A percentile compares a stretch with the other conserved stretches of the same genome.
phyloP scores from a whole-genome alignment of 37 sponge, comb jelly and placozoan genomes.

The Cladorhizidae sp. region DNA sequence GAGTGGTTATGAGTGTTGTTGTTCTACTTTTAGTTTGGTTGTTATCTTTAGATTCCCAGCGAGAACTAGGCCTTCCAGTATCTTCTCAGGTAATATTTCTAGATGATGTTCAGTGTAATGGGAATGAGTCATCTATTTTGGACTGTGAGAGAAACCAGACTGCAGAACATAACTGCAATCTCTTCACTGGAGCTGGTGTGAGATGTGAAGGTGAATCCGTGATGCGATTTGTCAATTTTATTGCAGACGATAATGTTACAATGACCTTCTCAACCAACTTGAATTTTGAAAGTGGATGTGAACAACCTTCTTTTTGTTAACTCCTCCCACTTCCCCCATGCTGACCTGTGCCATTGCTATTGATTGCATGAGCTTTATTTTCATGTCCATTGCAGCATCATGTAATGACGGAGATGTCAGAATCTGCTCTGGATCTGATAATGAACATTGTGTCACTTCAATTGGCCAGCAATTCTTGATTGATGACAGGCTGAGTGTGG shows the following conservation, averaged over 20 bases:
- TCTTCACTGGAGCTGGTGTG: constrained; percentile 37
- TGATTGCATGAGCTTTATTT: background rate
- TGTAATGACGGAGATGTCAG: constrained; percentile 32
- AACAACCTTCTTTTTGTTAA: too few species aligned
- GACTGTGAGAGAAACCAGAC: constrained; percentile 9
- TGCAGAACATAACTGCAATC: constrained; percentile 30
- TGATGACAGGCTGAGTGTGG: constrained; percentile 30
- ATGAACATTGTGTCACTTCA: background rate
- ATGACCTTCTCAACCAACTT: too few species aligned
- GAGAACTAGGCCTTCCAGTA: background rate
- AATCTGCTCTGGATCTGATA: background rate
- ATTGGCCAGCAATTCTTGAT: constrained; percentile 1
- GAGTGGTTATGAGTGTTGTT: background rate
- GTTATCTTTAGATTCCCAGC: background rate
- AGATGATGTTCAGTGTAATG: constrained; percentile 47
- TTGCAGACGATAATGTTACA: too few species aligned
- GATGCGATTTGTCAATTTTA: background rate
- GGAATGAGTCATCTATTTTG: constrained; percentile 36
- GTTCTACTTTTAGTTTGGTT: background rate
- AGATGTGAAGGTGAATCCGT: constrained; percentile 22
- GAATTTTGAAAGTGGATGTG: too few species aligned
- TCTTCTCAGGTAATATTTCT: constrained; percentile 25
- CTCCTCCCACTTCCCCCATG: too few species aligned
- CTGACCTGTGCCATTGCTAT: too few species aligned
- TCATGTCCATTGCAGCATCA: background rate